These are phyloP conservation scores for Montipora cactus DNA, from an alignment of 64 coral and sea anemone genomes.

Conservation along the genomic window DNA sequence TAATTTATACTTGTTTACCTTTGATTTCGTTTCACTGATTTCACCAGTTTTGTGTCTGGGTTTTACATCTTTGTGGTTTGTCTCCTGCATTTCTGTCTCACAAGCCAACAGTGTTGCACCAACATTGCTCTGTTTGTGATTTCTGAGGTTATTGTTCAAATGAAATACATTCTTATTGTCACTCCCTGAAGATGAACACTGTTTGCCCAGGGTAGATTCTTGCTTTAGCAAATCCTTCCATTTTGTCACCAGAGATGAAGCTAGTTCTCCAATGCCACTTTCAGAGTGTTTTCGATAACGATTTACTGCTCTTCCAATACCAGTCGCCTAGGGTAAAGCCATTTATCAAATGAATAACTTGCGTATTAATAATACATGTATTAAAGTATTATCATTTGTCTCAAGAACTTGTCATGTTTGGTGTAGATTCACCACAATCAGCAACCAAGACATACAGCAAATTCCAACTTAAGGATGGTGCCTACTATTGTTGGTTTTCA, in stretches of 20 bases:
- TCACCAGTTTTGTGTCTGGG: neutral
- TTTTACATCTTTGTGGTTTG: constrained; percentile 2
- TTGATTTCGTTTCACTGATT: constrained; percentile 23
- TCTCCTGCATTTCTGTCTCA: neutral
- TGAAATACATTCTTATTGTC: neutral
- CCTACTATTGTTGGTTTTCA: no score
- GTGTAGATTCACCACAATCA: no score
- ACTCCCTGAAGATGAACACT: neutral
- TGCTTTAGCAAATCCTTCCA: constrained; percentile 86
- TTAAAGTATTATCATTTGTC: no score
- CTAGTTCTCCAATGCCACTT: constrained; percentile 61
- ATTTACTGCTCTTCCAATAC: constrained; percentile 95
- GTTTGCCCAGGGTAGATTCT: neutral
- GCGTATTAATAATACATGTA: no score
- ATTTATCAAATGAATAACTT: neutral
- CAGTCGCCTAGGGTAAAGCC: constrained; percentile 71
- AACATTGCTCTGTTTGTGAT: neutral
- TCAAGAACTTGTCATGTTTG: no score
- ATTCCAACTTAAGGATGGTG: no score
- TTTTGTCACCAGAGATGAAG: constrained; percentile 77
- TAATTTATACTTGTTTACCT: neutral
- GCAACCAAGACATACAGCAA: no score
- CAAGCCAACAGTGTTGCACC: neutral
- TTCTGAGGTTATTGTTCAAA: neutral
- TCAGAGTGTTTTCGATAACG: constrained; percentile 57